A percentile compares a stretch with the other conserved stretches of the same genome.
These are phyloP conservation scores for Whitmania pigra DNA, from an alignment of 1,140 invertebrate species.

Conservation along the genomic window DNA sequence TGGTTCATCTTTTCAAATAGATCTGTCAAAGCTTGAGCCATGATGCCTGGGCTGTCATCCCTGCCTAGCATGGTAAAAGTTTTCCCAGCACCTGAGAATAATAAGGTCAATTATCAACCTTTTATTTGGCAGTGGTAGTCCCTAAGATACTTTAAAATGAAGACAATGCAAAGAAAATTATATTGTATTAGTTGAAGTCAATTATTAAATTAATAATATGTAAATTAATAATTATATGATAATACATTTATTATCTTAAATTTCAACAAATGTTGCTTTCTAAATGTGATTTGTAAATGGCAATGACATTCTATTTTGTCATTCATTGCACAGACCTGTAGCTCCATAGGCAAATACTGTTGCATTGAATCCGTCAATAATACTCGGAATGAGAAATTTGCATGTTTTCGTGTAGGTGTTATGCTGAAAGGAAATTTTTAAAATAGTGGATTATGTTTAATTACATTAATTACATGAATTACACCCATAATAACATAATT, in stretches of 20 bases:
- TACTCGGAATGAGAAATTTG: constrained; percentile 50
- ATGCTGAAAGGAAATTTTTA: constrained; percentile 47
- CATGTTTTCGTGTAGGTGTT: constrained; percentile 65
- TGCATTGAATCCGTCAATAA: constrained; percentile 55
- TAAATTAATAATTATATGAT: too few relatives aligned
- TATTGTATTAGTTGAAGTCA: too few relatives aligned
- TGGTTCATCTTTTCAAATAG: constrained; percentile 67
- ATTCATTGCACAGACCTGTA: constrained; percentile 46
- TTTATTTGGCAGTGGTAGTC: not conserved
- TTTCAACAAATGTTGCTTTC: too few relatives aligned
- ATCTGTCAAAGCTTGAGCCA: constrained; percentile 70
- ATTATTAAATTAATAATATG: too few relatives aligned
- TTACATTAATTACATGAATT: too few relatives aligned
- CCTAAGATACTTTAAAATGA: not conserved
- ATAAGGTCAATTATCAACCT: not conserved
- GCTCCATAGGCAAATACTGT: constrained; percentile 95
- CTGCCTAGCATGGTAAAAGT: constrained; percentile 94
- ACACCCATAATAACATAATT: too few relatives aligned
- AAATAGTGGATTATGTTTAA: not conserved
- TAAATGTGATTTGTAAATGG: too few relatives aligned
- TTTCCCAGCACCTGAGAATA: constrained; percentile 68
- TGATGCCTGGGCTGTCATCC: constrained; percentile 66
- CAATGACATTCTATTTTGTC: too few relatives aligned
- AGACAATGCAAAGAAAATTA: not conserved
- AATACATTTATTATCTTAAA: too few relatives aligned